phyloP scores from a whole-genome alignment of 2,797 vertebrate species.

The Channa striata region DNA sequence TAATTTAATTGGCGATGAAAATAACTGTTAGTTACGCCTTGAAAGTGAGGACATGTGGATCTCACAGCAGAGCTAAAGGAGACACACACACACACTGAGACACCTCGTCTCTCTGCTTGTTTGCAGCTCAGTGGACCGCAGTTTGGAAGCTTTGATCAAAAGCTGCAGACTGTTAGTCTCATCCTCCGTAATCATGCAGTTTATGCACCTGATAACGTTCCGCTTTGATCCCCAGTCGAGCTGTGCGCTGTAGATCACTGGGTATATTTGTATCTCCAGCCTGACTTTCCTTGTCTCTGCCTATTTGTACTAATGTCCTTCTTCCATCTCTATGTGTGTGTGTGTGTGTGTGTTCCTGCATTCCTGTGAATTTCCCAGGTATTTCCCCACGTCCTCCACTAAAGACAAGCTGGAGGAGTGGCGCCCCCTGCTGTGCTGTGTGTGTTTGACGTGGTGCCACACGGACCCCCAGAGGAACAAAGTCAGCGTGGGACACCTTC shows the following conservation, averaged over 20 bases:
- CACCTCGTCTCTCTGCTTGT: slow-evolving; percentile 51
- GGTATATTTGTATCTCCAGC: slow-evolving; percentile 30
- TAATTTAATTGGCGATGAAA: not conserved
- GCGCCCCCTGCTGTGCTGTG: slow-evolving; percentile 96
- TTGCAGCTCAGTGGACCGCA: slow-evolving; percentile 94
- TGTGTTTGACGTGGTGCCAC: slow-evolving; percentile 95
- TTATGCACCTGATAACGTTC: slow-evolving; percentile 46
- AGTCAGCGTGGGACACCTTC: slow-evolving; percentile 80
- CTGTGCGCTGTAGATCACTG: slow-evolving; percentile 43
- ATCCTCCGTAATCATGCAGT: slow-evolving; percentile 57
- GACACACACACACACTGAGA: slow-evolving; percentile 17
- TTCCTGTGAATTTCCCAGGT: slow-evolving; percentile 78
- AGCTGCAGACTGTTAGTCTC: slow-evolving; percentile 97
- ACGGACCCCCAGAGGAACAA: slow-evolving; percentile 92
- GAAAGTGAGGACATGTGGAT: slow-evolving; percentile 1
- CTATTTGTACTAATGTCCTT: slow-evolving; percentile 26
- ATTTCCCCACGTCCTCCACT: slow-evolving; percentile 93
- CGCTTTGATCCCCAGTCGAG: slow-evolving; percentile 62
- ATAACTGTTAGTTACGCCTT: not conserved
- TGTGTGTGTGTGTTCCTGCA: slow-evolving; percentile 10
- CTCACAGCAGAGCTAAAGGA: slow-evolving; percentile 13
- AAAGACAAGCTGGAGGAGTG: slow-evolving; percentile 97
- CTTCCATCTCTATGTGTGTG: not conserved
- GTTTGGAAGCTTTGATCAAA: slow-evolving; percentile 97
- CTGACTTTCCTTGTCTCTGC: slow-evolving; percentile 30